Evolutionary conservation across 2,888 invertebrate species (phyloP).

Genomic region (Achlya flavicornis): DNA sequence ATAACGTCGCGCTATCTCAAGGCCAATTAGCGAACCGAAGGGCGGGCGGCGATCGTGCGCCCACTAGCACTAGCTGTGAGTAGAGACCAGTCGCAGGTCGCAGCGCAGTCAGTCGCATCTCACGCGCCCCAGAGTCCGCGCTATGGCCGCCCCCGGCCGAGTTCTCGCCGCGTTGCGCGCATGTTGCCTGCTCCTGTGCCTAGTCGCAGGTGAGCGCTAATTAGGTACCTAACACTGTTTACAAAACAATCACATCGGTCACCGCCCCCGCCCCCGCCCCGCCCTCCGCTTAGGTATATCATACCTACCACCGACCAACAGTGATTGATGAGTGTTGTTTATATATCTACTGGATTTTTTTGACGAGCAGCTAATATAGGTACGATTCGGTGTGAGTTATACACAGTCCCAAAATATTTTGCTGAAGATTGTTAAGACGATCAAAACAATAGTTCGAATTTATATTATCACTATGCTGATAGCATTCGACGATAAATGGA

Average conservation of each 20-base stretch:
- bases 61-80: background rate
- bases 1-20: constrained; percentile 55
- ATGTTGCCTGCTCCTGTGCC: constrained; percentile 55
- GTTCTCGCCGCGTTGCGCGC: constrained; percentile 47
- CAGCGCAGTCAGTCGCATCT: constrained; percentile 39
- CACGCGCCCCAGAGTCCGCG: constrained; percentile 34
- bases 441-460: background rate
- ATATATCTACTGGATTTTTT: background rate
- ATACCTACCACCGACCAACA: background rate
- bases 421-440: too few species aligned
- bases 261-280: background rate
- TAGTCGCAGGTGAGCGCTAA: constrained; percentile 62
- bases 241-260: background rate
- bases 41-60: constrained; percentile 57
- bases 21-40: constrained; percentile 62
- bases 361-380: background rate
- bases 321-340: background rate
- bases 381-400: too few species aligned
- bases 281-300: background rate
- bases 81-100: too few species aligned
- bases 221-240: background rate
- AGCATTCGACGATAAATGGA: too few species aligned
- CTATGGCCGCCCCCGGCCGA: constrained; percentile 31
- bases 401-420: too few species aligned
- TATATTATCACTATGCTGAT: background rate